These are phyloP conservation scores for Pegea sp. DNA, from an alignment of 23 tunicate genomes.

Conservation along the genomic window DNA sequence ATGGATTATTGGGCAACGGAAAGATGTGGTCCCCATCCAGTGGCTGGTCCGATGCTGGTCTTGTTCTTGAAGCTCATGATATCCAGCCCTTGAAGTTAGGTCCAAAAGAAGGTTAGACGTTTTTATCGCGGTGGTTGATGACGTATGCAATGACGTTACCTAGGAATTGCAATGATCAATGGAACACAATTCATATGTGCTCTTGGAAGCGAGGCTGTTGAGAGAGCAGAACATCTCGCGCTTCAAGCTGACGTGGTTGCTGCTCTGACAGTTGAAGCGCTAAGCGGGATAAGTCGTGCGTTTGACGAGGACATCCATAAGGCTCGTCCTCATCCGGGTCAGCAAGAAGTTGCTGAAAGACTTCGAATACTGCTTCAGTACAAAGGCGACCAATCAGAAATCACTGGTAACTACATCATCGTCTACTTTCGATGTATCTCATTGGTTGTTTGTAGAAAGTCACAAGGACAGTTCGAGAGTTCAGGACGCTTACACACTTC, in stretches of 20 bases:
- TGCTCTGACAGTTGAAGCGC: conserved; percentile 80
- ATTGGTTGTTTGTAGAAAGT: conserved; percentile 11
- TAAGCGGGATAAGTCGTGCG: conserved; percentile 68
- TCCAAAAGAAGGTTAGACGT: conserved; percentile 61
- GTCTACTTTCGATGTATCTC: not conserved
- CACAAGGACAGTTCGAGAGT: conserved; percentile 53
- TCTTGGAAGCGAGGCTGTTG: conserved; percentile 72
- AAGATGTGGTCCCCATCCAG: conserved; percentile 87
- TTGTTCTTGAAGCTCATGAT: conserved; percentile 34
- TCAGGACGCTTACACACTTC: conserved; percentile 92
- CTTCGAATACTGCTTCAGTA: conserved; percentile 56
- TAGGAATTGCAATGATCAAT: conserved; percentile 78
- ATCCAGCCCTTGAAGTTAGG: conserved; percentile 21
- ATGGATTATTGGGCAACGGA: conserved; percentile 87
- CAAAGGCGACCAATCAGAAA: conserved; percentile 52
- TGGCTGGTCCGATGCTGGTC: conserved; percentile 60
- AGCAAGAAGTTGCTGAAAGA: conserved; percentile 60
- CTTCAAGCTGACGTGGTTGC: conserved; percentile 89
- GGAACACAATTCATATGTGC: conserved; percentile 77
- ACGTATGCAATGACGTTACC: not conserved
- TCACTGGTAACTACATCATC: too few relatives aligned
- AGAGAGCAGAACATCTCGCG: conserved; percentile 67
- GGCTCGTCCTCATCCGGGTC: conserved; percentile 91
- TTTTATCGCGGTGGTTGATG: too few relatives aligned
- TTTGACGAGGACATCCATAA: conserved; percentile 78